Base-by-base conservation (phyloP, 2,797 vertebrate species). In the Sebastes wilsoni region DNA sequence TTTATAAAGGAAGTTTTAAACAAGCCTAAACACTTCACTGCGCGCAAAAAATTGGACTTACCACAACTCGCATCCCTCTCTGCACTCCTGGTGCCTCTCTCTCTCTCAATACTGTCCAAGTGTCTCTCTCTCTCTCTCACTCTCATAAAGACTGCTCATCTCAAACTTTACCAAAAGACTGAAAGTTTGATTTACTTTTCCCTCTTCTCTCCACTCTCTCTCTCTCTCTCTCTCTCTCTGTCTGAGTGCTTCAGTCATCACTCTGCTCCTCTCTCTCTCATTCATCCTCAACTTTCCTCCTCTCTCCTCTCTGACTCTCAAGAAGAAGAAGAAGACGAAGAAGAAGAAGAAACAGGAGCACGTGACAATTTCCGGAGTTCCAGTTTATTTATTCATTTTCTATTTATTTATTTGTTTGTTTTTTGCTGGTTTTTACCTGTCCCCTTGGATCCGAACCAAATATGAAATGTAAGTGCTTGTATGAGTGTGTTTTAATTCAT, bases 1-100 rank as follows among this genome's bases (percentile, higher is more conserved):
- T 96, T 96, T 96, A 96, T 96, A 96, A 96, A 96, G 95, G 95
- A 96, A 96, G 95, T 96, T 96, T 96, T 96, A 96, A 96, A 96
- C 96, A 96, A 96, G 96, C 95, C 96, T 96, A 96, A 96, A 96
- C 96, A 96, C 95, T 96, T 96, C 96, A 96, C 95, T 95, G 93
- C 95, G 95, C 95, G 95, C 95, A 96, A 95, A 95, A 95, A 95
- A 94, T 96, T 95, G 94, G 94, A 96, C 96, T 94, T 94, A 95
- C 82, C 90, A 93, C 94, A 94, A 94, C 94, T 95, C 93, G 93
- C 95, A 95, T 96, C 94, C 91, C 94, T 94, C 93, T 94, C 89
- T 92, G 84, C 86, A 91, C 46, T 79, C 75, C 93, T 88, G 87
- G 89, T 77, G 84, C 83, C 89, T 84, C 84, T 83, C 66, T 84